Evolutionary conservation across 2,888 invertebrate genomes (phyloP), one percentile per base, ranked within the genome.

Genomic region (Schizaphis graminum): DNA sequence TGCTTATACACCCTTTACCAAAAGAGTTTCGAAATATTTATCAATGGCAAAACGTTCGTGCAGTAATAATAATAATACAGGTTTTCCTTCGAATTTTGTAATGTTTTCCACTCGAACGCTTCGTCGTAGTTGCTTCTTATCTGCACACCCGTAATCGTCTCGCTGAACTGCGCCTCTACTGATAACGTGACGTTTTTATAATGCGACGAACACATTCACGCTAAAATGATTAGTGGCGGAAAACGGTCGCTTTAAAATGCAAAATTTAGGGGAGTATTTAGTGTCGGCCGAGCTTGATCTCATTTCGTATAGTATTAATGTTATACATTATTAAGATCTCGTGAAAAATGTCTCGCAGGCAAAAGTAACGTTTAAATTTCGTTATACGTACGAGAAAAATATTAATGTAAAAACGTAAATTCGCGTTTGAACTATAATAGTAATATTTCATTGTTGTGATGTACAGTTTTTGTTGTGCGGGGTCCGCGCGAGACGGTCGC

Each of bases 51-150:
- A 41, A 77, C 77, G 35, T 5, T 77, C 7, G 35, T 21, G 16
- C 53, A 53, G 16, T 67, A n/a, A 35, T 67, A 35, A 67, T 67
- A 35, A 67, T 67, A 67, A 35, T 67, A 67, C 67, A 67, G 67
- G 67, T 77, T 77, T 77, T 77, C 77, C 49, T 44, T 2, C 13
- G 89, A 16, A 89, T 57, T 44, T 44, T 41, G 44, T 56, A 28
- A 57, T 26, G 89, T 89, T 44, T 89, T 89, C 89, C 89, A 57
- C 57, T 89, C 44, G 89, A 89, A 89, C 28, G 89, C 57, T 57
- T 8, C 57, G 28, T 44, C 89, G 28, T 53, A 53, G 53, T 28
- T 8, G 4, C 87, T 41, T 16, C 89, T 89, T 89, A 89, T 89
- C 89, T 57, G 56, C 41, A 11, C 41, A 35, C 56, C 35, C 35